Base-by-base conservation (phyloP, 2,888 invertebrate genomes). In the Coenonympha glycerion region DNA sequence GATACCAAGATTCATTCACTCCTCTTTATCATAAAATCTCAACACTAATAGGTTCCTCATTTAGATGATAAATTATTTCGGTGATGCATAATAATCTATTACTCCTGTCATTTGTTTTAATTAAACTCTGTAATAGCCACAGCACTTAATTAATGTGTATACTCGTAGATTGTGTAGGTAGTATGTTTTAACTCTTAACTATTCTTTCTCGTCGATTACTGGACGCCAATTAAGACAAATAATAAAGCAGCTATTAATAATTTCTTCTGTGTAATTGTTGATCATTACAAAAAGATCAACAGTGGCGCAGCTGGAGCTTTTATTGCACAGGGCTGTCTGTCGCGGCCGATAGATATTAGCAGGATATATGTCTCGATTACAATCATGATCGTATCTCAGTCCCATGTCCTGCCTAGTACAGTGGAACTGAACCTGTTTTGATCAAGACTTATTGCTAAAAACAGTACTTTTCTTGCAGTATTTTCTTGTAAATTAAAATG, bases 141-240 rank as follows among this genome's bases (percentile, higher is more conserved):
- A 19, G 3, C 9, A 37, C 8, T 21, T 33, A 47, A 50, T 50
- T 44, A 46, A 53, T 26, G 26, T 34, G 31, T 33, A n/a, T n/a
- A n/a, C n/a, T n/a, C n/a, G n/a, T n/a, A n/a, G n/a, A n/a, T n/a
- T n/a, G n/a, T n/a, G n/a, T n/a, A n/a, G n/a, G n/a, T n/a, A n/a
- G n/a, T n/a, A n/a, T n/a, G n/a, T n/a, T n/a, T n/a, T n/a, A 49
- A 40, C 49, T 39, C 34, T 15, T 49, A 33, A 26, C 48, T 19
- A 48, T 48, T 33, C 39, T 46, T 45, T 34, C 34, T 8, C 33
- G 41, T 34, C 45, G 34, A 49, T 53, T 53, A 49, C 36, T 49
- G 21, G 49, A 34, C 19, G 41, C 30, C 36, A 42, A 36, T 50
- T 53, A 50, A 46, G 31, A 39, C 26, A 49, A 53, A 53, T 47